phyloP scores from a whole-genome alignment of 2,113 vertebrate species.

The Gallinago jamesoni region DNA sequence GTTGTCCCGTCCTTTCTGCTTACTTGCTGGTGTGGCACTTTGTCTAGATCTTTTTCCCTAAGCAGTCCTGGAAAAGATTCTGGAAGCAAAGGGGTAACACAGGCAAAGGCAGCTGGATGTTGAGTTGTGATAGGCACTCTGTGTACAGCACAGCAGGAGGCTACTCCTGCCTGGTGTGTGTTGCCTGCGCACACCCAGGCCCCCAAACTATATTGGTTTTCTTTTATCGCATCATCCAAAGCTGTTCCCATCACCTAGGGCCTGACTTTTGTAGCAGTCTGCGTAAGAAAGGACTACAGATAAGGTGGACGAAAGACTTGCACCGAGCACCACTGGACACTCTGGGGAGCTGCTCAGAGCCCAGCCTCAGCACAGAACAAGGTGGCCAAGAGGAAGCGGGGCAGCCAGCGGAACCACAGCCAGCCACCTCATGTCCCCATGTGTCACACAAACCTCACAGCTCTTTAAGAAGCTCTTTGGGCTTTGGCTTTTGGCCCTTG shows the following conservation, averaged over 20 bases:
- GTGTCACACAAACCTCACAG: neutral
- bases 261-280: neutral
- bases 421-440: too few relatives aligned
- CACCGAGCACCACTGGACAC: neutral
- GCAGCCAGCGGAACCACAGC: neutral
- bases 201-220: neutral
- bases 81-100: neutral
- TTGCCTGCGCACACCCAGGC: neutral
- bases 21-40: neutral
- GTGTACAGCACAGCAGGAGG: neutral
- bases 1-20: neutral
- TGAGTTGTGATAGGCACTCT: accelerated
- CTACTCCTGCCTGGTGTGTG: neutral
- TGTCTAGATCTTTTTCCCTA: neutral
- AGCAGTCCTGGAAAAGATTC: neutral
- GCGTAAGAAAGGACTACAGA: neutral
- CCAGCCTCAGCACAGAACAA: accelerated
- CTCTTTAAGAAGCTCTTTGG: neutral
- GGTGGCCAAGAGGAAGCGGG: neutral
- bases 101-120: neutral
- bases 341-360: neutral
- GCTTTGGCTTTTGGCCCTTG: neutral
- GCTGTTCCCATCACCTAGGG: neutral
- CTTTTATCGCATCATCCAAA: neutral
- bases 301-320: neutral